Percentiles rank a stretch among this genome's conserved stretches.
Evolutionary conservation across 2,888 invertebrate species (phyloP).

Genomic region (Unio delphinus): DNA sequence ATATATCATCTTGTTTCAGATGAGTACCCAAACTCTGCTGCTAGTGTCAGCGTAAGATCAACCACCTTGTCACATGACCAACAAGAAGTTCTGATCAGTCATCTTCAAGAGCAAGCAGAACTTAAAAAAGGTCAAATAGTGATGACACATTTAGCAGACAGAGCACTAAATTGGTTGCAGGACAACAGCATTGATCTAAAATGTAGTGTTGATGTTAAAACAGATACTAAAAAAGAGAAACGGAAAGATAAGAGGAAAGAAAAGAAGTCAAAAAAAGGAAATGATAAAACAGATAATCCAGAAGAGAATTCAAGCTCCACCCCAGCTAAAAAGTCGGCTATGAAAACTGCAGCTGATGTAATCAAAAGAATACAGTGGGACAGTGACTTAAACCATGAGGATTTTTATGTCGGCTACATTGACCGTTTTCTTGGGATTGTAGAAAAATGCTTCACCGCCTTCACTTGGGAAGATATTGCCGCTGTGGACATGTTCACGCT

Average conservation of each 20-base stretch:
- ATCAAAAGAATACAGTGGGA: constrained; percentile 73
- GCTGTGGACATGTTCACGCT: constrained; percentile 69
- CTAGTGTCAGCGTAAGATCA: constrained; percentile 46
- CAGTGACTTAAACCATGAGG: constrained; percentile 62
- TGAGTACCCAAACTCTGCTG: constrained; percentile 43
- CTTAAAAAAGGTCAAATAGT: constrained; percentile 17
- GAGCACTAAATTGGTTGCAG: constrained; percentile 7
- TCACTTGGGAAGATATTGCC: constrained; percentile 73
- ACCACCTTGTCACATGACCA: constrained; percentile 35
- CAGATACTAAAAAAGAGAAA: constrained; percentile 10
- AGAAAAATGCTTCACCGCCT: constrained; percentile 71
- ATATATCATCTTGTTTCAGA: constrained; percentile 28
- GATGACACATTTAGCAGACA: constrained; percentile 13
- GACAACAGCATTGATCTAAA: constrained; percentile 19
- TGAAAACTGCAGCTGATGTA: constrained; percentile 74
- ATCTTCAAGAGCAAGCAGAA: constrained; percentile 30
- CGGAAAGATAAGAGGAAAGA: constrained; percentile 3
- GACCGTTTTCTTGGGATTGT: constrained; percentile 72
- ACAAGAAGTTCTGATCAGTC: constrained; percentile 17
- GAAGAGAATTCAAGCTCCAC: constrained; percentile 9
- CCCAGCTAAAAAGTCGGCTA: constrained; percentile 57
- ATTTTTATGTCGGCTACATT: constrained; percentile 72
- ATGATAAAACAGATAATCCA: constrained; percentile 5
- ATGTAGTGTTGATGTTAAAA: constrained; percentile 6
- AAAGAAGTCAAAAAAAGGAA: constrained; percentile 2